phyloP scores from a whole-genome alignment of 2,797 vertebrate species.

The Tamandua tetradactyla region DNA sequence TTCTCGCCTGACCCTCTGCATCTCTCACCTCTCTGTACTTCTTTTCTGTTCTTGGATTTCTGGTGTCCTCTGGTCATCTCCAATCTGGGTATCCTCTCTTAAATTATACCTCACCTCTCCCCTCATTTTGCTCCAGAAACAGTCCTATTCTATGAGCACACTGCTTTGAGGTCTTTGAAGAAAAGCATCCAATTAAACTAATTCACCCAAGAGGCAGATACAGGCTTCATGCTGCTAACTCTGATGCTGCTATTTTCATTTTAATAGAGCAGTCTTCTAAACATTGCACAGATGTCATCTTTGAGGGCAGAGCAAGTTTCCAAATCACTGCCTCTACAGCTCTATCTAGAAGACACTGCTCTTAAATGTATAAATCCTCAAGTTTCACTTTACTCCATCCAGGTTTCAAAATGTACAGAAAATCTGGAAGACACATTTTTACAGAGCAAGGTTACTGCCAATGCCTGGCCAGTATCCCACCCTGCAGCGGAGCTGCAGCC shows the following conservation, averaged over 20 bases:
- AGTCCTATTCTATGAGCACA: not conserved
- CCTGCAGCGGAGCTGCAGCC: not conserved
- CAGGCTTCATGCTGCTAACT: not conserved
- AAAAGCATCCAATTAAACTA: not conserved
- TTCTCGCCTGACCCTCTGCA: not conserved
- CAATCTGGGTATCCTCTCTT: not conserved
- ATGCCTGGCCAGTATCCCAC: not conserved
- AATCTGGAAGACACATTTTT: not conserved
- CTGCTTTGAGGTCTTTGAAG: not conserved
- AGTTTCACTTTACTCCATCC: not conserved
- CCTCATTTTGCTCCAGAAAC: not conserved
- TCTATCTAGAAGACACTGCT: not conserved
- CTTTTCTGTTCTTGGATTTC: not conserved
- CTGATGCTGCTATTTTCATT: not conserved
- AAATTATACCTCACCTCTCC: not conserved
- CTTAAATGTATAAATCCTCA: not conserved
- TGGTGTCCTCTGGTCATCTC: not conserved
- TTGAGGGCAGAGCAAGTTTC: not conserved
- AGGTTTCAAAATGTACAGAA: not conserved
- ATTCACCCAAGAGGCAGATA: not conserved
- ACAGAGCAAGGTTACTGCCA: not conserved
- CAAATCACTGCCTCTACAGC: not conserved
- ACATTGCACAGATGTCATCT: not conserved
- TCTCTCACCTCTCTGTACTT: not conserved
- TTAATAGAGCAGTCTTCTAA: not conserved